Evolutionary conservation across 1,140 invertebrate genomes (phyloP), one percentile per base, ranked within the genome.

Genomic region (Drosophila ercepeae): DNA sequence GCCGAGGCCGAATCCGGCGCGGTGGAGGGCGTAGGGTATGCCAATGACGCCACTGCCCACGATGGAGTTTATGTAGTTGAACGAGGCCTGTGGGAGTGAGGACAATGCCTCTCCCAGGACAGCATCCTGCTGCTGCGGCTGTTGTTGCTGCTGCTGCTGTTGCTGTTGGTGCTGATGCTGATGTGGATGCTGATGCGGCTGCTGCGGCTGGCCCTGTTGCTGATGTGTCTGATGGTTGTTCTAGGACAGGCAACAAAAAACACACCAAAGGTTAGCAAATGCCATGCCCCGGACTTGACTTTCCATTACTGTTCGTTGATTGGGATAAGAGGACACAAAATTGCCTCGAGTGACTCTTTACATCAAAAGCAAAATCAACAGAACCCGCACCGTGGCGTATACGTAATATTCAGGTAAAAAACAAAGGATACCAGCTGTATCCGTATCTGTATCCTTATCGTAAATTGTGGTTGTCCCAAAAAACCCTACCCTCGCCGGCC

Each of bases 51-150:
- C 97, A 81, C 96, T 97, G 45, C 97, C 97, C 61, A 97, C 95
- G 78, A 98, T 97, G n/a, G 96, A 97, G 92, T 98, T 98, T 89
- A 98, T 97, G 92, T 97, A 97, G 93, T 98, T 98, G 92, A 97
- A 97, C 92, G 95, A 96, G 58, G 96, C 96, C 92, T 95, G 93
- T n/a, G 95, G 94, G 49, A 97, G 92, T 49, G 90, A 91, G 74
- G 90, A 91, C 72, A 91, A 60, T 46, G 86, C 72, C 58, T 91
- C 90, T 34, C 75, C 70, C 39, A 77, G 68, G 50, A 68, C 64
- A 34, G 44, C 63, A 71, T 69, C 70, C 39, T 73, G 59, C 32
- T 61, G 51, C 39, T 71, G 63, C 51, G 21, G 69, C 34, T 53
- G 54, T 8, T 54, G 36, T 36, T 59, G 54, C 36, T 65, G 75